Percentiles rank a stretch among this genome's conserved stretches.
Evolutionary conservation across 2,888 invertebrate genomes (phyloP).

Genomic region (Nomada flava): DNA sequence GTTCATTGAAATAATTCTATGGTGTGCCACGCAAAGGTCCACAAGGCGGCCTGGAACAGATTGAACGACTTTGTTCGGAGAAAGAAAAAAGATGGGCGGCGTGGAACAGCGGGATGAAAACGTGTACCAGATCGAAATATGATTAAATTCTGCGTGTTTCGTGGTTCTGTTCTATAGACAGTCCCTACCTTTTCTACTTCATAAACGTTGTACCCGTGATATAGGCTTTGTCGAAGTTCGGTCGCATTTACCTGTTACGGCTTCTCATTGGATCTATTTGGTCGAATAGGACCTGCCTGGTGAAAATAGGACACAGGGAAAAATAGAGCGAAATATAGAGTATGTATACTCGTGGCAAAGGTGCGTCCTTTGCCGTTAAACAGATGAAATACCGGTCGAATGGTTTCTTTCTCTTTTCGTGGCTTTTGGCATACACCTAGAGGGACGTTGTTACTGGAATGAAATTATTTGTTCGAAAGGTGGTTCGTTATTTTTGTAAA

Average conservation of each 20-base stretch:
- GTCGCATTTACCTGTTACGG: conserved; percentile 26
- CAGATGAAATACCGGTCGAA: too few species aligned
- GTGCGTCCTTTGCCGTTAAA: neutral
- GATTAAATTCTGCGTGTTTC: conserved; percentile 54
- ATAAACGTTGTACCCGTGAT: conserved; percentile 33
- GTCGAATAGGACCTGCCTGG: neutral
- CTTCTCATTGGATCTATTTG: conserved; percentile 8
- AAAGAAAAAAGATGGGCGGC: conserved; percentile 3
- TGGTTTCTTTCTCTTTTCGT: too few species aligned
- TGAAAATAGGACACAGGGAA: conserved; percentile 21
- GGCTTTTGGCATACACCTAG: too few species aligned
- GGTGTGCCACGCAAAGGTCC: conserved; percentile 39
- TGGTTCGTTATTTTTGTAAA: neutral
- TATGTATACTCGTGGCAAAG: neutral
- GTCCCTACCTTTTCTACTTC: conserved; percentile 17
- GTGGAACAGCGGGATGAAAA: conserved; percentile 30
- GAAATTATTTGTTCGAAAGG: neutral
- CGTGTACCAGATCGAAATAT: conserved; percentile 54
- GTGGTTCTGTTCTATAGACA: conserved; percentile 9
- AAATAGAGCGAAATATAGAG: neutral
- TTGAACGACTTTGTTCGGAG: conserved; percentile 26
- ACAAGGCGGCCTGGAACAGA: neutral
- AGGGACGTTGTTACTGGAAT: too few species aligned
- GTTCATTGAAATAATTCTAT: conserved; percentile 80
- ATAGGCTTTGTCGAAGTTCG: conserved; percentile 37